Evolutionary conservation across 2,888 invertebrate genomes (phyloP).

Genomic region (Athalia rosae): DNA sequence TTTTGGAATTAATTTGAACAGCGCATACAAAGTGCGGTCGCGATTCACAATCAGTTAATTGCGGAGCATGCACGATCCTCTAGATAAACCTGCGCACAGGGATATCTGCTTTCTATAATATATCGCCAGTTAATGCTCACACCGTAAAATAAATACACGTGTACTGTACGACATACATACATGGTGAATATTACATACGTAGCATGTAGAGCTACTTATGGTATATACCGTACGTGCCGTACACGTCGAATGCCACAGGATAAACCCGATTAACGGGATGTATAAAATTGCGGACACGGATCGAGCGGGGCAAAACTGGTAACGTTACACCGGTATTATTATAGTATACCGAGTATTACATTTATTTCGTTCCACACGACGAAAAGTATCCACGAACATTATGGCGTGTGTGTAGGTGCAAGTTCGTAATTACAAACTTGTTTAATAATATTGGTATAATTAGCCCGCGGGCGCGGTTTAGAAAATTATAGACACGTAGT

Average conservation of each 20-base stretch:
- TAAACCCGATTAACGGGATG: conserved; percentile 37
- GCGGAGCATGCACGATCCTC: neutral
- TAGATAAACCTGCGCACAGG: neutral
- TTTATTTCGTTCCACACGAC: no score
- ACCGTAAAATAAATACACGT: no score
- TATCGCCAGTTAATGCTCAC: neutral
- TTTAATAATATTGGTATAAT: no score
- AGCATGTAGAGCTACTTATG: neutral
- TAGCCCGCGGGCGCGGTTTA: no score
- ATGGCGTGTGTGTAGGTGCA: no score
- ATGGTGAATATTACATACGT: neutral
- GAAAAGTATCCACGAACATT: no score
- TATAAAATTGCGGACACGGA: neutral
- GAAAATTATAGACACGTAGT: no score
- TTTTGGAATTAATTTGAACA: conserved; percentile 12
- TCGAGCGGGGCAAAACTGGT: neutral
- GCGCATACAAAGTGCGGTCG: neutral
- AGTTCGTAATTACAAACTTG: no score
- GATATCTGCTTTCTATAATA: conserved; percentile 30
- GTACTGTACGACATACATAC: no score
- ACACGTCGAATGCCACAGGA: neutral
- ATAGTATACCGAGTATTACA: no score
- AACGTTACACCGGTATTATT: no score
- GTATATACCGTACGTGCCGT: neutral
- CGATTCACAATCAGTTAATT: conserved; percentile 7